Percentiles rank a stretch among this genome's conserved stretches.
phyloP scores from a whole-genome alignment of 2,888 invertebrate species.

The Baronia brevicornis region DNA sequence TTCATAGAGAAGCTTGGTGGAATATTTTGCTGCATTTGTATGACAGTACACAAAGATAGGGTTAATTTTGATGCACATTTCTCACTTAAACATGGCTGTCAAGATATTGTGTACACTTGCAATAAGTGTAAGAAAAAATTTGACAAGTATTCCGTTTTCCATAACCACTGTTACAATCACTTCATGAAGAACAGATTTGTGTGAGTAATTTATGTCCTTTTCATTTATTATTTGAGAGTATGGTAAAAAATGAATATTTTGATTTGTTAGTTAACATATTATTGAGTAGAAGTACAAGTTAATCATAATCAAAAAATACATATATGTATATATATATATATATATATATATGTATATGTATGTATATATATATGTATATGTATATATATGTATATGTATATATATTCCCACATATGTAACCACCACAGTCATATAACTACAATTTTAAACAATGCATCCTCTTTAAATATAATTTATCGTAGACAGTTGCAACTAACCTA shows the following conservation, averaged over 20 bases:
- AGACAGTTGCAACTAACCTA: no score
- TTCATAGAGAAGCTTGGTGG: constrained; percentile 55
- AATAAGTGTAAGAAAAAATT: constrained; percentile 73
- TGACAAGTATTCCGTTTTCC: constrained; percentile 69
- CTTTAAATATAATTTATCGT: no score
- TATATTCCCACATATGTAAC: no score
- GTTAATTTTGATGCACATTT: constrained; percentile 73
- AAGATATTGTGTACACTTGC: constrained; percentile 66
- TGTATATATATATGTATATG: no score
- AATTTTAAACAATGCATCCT: no score
- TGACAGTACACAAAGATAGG: constrained; percentile 62
- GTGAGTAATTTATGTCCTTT: constrained; percentile 44
- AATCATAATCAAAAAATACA: no score
- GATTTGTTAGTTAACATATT: no score
- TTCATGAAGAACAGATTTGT: constrained; percentile 47
- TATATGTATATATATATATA: no score
- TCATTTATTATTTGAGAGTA: background rate
- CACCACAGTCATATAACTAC: no score
- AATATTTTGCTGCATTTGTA: constrained; percentile 72
- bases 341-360: no score
- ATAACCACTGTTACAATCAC: constrained; percentile 75
- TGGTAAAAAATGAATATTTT: background rate
- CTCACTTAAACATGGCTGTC: constrained; percentile 48
- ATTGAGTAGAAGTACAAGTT: no score
- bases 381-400: no score